Base-by-base conservation (phyloP, 1,140 invertebrate species). In the Saccostrea cuccullata region DNA sequence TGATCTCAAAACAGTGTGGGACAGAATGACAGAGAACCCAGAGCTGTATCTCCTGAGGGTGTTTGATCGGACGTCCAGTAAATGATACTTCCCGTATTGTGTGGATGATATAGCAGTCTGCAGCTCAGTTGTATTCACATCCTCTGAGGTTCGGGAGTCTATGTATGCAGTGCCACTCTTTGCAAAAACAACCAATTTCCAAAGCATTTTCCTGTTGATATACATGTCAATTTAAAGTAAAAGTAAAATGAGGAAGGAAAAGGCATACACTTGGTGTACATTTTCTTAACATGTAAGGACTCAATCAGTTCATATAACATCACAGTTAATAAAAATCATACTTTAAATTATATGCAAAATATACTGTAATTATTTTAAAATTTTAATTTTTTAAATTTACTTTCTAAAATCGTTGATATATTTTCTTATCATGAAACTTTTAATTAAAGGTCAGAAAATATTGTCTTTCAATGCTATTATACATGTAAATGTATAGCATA, bases 61-160 rank as follows among this genome's bases (percentile, higher is more conserved):
- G 9, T n/a, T 64, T 20, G 55, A 30, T 47, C 55, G 70, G 70
- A 30, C 26, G 0, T 26, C 13, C 30, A 77, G 12, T 30, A 77
- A 30, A 6, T 15, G 70, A 30, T 77, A 77, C 26, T 36, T 77
- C 26, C 30, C 17, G 36, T 40, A n/a, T 4, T 83, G 47, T 0
- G 67, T 56, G 20, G 73, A 85, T 8, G 82, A 60, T 9, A 86
- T 82, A 9, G 23, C 17, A 67, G 17, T 20, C 30, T 90, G 89
- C 58, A 90, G 58, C 12, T 40, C 8, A 23, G 89, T 86, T 36
- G 55, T 64, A 47, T 90, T 88, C 47, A 90, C 30, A 55, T 86
- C 77, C 3, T 36, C 55, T 9, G n/a, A 73, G 17, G 55, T 84
- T 13, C 86, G 47, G 13, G 86, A 82, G 73, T 90, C 89, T 12